phyloP scores from a whole-genome alignment of 1,140 invertebrate species.

The Zaprionus tsacasi region DNA sequence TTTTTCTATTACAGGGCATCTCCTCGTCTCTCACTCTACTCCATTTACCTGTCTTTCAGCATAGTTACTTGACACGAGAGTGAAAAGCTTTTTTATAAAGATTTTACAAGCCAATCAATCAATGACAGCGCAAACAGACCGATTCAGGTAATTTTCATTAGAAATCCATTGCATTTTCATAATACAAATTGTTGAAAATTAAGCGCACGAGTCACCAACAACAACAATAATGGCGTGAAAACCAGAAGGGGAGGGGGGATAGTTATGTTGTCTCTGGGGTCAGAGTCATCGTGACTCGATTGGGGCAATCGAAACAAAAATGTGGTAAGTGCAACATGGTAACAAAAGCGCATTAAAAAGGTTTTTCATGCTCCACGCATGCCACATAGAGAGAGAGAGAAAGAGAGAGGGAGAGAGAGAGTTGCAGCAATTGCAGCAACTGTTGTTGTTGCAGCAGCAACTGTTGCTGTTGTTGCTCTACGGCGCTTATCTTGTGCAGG shows the following conservation, averaged over 20 bases:
- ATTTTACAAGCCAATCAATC: conserved; percentile 70
- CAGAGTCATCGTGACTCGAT: conserved; percentile 59
- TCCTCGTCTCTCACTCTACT: not conserved
- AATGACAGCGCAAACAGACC: conserved; percentile 55
- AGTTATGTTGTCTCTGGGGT: too few relatives aligned
- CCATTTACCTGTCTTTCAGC: not conserved
- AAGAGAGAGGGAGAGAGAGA: too few relatives aligned
- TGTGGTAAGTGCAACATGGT: conserved; percentile 37
- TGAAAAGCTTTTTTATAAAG: conserved; percentile 63
- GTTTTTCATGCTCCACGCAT: conserved; percentile 72
- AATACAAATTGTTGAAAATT: conserved; percentile 80
- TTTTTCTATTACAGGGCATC: conserved; percentile 2
- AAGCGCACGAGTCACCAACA: conserved; percentile 78
- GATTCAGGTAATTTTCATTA: conserved; percentile 57
- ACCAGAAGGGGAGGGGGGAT: conserved; percentile 48
- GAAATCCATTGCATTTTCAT: conserved; percentile 75
- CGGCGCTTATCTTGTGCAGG: conserved; percentile 58
- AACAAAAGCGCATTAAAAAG: conserved; percentile 65
- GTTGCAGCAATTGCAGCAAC: not conserved
- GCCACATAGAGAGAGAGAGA: conserved; percentile 70
- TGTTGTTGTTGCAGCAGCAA: conserved; percentile 9
- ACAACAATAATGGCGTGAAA: conserved; percentile 63
- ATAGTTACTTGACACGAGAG: conserved; percentile 48
- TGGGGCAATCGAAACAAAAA: conserved; percentile 24
- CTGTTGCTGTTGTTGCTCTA: conserved; percentile 14